phyloP scores from a whole-genome alignment of 2,113 vertebrate genomes.

The Macroglossus sobrinus region DNA sequence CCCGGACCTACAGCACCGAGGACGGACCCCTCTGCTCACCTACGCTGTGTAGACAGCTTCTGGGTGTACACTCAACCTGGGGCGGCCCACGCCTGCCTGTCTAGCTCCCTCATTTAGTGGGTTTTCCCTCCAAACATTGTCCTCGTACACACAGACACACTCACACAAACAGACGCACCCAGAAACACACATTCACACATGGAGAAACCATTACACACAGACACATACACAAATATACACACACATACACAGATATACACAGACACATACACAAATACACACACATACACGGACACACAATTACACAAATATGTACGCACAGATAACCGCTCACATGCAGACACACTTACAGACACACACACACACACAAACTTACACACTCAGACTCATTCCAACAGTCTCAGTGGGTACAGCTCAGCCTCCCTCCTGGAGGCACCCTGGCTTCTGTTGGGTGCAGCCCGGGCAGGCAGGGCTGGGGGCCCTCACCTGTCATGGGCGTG shows the following conservation, averaged over 20 bases:
- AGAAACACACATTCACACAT: background rate
- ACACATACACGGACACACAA: background rate
- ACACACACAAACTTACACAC: background rate
- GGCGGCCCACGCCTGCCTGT: background rate
- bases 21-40: background rate
- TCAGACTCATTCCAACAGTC: background rate
- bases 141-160: background rate
- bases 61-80: background rate
- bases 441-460: background rate
- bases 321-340: background rate
- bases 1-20: accelerated
- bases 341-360: background rate
- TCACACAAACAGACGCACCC: background rate
- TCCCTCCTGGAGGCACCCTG: background rate
- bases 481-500: slow-evolving; percentile 74
- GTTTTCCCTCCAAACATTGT: background rate
- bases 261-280: background rate
- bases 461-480: accelerated
- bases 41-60: background rate
- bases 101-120: no score
- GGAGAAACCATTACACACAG: background rate
- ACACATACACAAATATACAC: no score
- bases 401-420: background rate
- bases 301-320: background rate
- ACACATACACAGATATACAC: no score